Evolutionary conservation across 1,140 invertebrate species (phyloP).

Genomic region (Lordiphosa mommai): DNA sequence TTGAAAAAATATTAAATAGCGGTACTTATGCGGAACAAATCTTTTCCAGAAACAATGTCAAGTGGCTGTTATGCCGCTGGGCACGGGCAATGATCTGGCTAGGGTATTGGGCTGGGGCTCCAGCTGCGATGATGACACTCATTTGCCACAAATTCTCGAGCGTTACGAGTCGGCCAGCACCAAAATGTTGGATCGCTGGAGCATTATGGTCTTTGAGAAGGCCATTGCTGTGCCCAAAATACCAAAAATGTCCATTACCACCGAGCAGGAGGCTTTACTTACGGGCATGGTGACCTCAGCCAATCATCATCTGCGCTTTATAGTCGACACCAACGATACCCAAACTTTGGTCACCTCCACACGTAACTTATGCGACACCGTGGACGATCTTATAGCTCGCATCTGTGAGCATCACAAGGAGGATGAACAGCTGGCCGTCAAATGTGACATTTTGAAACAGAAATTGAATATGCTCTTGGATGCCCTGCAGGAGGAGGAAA

Average conservation of each 20-base stretch:
- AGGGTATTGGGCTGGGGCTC: constrained; percentile 97
- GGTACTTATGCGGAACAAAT: not conserved
- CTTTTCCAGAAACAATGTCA: constrained; percentile 90
- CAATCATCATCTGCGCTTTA: constrained; percentile 90
- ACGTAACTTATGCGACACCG: constrained; percentile 90
- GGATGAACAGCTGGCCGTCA: constrained; percentile 84
- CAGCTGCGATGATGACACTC: constrained; percentile 96
- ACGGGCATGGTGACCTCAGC: constrained; percentile 90
- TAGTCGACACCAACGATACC: constrained; percentile 92
- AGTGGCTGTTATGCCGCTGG: constrained; percentile 94
- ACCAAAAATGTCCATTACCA: constrained; percentile 82
- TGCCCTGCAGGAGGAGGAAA: constrained; percentile 86
- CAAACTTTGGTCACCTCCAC: constrained; percentile 87
- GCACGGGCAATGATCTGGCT: constrained; percentile 97
- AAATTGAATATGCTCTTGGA: constrained; percentile 88
- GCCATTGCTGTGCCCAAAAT: constrained; percentile 83
- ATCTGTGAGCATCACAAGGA: constrained; percentile 82
- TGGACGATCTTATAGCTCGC: constrained; percentile 88
- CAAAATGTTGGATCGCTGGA: constrained; percentile 97
- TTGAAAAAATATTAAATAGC: not conserved
- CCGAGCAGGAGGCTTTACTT: constrained; percentile 81
- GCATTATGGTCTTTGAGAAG: constrained; percentile 94
- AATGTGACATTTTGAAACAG: constrained; percentile 88
- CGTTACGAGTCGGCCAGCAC: constrained; percentile 96
- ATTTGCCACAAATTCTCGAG: constrained; percentile 94